These are phyloP conservation scores for Trissolcus basalis DNA, from an alignment of 1,140 invertebrate genomes.

Conservation along the genomic window DNA sequence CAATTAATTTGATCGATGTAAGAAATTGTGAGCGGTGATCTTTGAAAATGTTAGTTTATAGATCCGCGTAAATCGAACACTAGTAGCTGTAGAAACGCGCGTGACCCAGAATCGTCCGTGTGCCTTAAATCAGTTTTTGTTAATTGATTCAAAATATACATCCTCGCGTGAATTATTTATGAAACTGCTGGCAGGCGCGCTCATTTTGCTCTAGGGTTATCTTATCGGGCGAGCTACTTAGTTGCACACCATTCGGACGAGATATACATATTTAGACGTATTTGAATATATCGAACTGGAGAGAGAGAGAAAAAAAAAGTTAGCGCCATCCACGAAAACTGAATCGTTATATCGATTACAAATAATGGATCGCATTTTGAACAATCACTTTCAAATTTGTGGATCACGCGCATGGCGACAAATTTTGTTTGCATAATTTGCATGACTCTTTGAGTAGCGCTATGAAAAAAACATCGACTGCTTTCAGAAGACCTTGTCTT, in stretches of 20 bases:
- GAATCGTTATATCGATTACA: too few relatives aligned
- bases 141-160: slow-evolving; percentile 46
- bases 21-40: too few relatives aligned
- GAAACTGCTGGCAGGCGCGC: slow-evolving; percentile 32
- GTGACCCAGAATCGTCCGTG: slow-evolving; percentile 28
- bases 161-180: slow-evolving; percentile 41
- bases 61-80: too few relatives aligned
- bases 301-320: too few relatives aligned
- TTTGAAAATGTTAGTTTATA: too few relatives aligned
- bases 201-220: slow-evolving; percentile 19
- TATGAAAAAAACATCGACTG: slow-evolving; percentile 57
- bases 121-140: slow-evolving; percentile 38
- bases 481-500: slow-evolving; percentile 57
- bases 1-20: too few relatives aligned
- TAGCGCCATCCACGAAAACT: too few relatives aligned
- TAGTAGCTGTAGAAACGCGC: not conserved
- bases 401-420: slow-evolving; percentile 15
- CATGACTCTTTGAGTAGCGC: slow-evolving; percentile 51
- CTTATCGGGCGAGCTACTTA: slow-evolving; percentile 31
- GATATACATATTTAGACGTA: slow-evolving; percentile 38
- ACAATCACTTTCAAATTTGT: slow-evolving; percentile 25
- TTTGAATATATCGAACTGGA: slow-evolving; percentile 37
- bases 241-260: slow-evolving; percentile 22
- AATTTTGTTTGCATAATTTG: slow-evolving; percentile 47
- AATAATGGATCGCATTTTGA: slow-evolving; percentile 7